Conservation (phyloP, 2,797 vertebrate species). For the Lacerta bilineata region DNA sequence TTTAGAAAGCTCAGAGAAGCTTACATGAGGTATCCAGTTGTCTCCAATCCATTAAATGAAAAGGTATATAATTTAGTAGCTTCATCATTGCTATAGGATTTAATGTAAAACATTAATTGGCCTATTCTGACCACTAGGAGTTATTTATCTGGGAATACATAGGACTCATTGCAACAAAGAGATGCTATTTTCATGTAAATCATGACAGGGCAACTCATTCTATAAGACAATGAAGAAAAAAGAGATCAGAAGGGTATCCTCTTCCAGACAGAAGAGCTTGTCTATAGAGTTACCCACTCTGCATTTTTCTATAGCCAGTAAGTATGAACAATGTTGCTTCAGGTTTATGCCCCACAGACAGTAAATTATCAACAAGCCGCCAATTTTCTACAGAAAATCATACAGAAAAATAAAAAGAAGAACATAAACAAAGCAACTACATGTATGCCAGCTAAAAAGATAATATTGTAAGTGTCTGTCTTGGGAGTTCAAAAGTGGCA, state of each 20-base stretch:
- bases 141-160: neutral
- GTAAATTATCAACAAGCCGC: neutral
- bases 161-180: neutral
- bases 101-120: neutral
- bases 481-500: fast-evolving
- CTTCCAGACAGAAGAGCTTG: neutral
- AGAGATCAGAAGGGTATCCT: neutral
- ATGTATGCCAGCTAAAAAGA: neutral
- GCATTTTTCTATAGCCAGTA: neutral
- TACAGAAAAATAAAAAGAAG: neutral
- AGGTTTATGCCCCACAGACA: neutral
- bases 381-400: neutral
- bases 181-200: neutral
- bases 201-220: neutral
- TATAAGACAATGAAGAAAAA: neutral
- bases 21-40: neutral
- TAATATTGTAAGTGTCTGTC: neutral
- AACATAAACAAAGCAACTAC: neutral
- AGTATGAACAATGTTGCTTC: neutral
- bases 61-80: neutral
- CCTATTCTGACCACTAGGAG: neutral
- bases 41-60: neutral
- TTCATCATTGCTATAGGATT: neutral
- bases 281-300: neutral
- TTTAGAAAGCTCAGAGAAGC: neutral